Conservation (phyloP, 2,797 vertebrate genomes). For the Esox lucius region DNA sequence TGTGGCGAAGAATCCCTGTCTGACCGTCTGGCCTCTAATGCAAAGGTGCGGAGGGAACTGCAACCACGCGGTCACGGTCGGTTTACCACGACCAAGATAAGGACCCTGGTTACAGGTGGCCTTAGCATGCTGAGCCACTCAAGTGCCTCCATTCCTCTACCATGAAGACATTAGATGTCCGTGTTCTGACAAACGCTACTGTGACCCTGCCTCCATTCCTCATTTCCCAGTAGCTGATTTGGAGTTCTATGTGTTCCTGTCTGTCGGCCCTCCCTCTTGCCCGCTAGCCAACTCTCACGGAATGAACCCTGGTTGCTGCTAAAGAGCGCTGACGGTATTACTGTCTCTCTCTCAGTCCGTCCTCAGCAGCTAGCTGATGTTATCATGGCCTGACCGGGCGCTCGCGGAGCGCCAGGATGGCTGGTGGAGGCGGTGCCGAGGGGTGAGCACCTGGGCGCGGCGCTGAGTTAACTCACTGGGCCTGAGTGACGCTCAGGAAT, state of each 20-base stretch:
- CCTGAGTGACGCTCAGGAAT: conserved; percentile 79
- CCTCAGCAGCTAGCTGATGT: conserved; percentile 63
- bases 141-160: too few species aligned
- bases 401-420: conserved; percentile 66
- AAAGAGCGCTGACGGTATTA: conserved; percentile 38
- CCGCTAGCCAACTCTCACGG: conserved; percentile 21
- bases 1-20: too few species aligned
- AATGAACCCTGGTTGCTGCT: conserved; percentile 77
- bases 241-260: conserved; percentile 31
- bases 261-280: conserved; percentile 43
- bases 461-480: conserved; percentile 79
- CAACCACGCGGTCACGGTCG: too few species aligned
- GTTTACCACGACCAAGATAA: too few species aligned
- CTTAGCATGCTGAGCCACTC: too few species aligned
- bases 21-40: too few species aligned
- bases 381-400: conserved; percentile 77
- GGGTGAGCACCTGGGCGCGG: conserved; percentile 63
- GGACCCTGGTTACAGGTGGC: too few species aligned
- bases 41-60: too few species aligned
- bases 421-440: conserved; percentile 66
- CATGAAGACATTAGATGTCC: too few species aligned
- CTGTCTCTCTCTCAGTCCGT: conserved; percentile 41
- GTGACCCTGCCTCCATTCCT: too few species aligned
- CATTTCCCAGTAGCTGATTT: too few species aligned
- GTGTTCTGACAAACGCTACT: too few species aligned